These are phyloP conservation scores for Xestoiulus laeticollis DNA, from an alignment of 2,888 invertebrate species.

Conservation along the genomic window DNA sequence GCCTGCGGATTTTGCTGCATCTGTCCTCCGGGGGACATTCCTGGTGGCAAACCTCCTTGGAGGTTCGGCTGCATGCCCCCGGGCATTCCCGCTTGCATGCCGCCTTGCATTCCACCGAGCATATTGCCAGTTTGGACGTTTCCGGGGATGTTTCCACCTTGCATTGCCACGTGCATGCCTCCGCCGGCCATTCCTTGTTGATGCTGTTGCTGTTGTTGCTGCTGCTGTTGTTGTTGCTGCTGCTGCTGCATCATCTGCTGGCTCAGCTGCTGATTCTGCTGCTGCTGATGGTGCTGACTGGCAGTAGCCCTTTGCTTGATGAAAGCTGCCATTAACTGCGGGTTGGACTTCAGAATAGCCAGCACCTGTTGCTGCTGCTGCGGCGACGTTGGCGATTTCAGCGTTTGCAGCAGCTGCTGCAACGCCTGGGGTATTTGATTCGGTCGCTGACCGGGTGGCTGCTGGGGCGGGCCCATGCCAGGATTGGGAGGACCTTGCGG, in stretches of 20 bases:
- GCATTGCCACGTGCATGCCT: constrained; percentile 39
- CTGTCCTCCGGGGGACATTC: constrained; percentile 44
- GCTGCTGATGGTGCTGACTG: constrained; percentile 63
- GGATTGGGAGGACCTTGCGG: constrained; percentile 48
- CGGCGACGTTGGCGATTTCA: constrained; percentile 87
- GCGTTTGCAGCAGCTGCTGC: constrained; percentile 81
- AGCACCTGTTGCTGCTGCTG: constrained; percentile 90
- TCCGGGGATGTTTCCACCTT: constrained; percentile 50
- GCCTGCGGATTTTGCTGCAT: constrained; percentile 56
- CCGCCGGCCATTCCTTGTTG: constrained; percentile 49
- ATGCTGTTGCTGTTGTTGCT: not conserved
- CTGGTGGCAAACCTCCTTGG: constrained; percentile 4
- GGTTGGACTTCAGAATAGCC: constrained; percentile 90
- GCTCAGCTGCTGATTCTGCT: constrained; percentile 54
- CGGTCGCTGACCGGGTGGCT: constrained; percentile 54
- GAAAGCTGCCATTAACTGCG: constrained; percentile 94
- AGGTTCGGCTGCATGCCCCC: constrained; percentile 53
- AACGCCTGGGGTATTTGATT: constrained; percentile 59
- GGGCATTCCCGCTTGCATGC: constrained; percentile 49
- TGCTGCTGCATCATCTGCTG: constrained; percentile 62
- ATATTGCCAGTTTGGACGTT: constrained; percentile 46
- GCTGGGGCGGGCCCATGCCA: constrained; percentile 54
- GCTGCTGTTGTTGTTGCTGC: constrained; percentile 58
- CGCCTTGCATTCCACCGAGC: constrained; percentile 35
- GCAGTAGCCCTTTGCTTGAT: constrained; percentile 83